These are phyloP conservation scores for Tragulus kanchil DNA, from an alignment of 2,113 vertebrate species.

Conservation along the genomic window DNA sequence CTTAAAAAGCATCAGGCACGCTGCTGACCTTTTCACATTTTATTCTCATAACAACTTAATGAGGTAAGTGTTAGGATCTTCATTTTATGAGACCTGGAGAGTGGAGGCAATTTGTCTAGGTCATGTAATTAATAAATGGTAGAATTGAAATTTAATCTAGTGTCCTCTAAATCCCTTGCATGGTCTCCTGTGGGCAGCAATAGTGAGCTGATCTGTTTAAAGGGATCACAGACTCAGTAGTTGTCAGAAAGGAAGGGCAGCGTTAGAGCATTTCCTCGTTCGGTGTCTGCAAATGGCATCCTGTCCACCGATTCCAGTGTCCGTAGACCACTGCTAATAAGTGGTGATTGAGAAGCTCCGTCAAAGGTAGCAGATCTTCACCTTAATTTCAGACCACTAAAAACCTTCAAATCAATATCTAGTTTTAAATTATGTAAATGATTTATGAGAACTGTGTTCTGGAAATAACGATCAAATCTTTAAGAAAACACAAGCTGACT, in stretches of 20 bases:
- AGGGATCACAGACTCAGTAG: conserved; percentile 4
- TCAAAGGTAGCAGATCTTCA: conserved; percentile 9
- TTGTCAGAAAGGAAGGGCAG: neutral
- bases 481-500: neutral
- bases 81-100: conserved; percentile 26
- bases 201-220: conserved; percentile 20
- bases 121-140: conserved; percentile 47
- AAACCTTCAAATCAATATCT: conserved; percentile 1
- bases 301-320: neutral
- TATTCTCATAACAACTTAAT: conserved; percentile 22
- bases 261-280: conserved; percentile 16
- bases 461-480: conserved; percentile 22
- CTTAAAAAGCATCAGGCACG: neutral
- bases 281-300: neutral
- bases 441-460: neutral
- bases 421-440: conserved; percentile 38
- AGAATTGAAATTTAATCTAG: conserved; percentile 7
- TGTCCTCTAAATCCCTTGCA: neutral
- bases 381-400: conserved; percentile 1
- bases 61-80: neutral
- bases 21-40: neutral
- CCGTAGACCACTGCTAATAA: conserved; percentile 9
- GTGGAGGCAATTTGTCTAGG: neutral
- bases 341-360: neutral
- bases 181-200: neutral